Conservation (phyloP, 2,888 invertebrate species). For the Petrolisthes manimaculis region DNA sequence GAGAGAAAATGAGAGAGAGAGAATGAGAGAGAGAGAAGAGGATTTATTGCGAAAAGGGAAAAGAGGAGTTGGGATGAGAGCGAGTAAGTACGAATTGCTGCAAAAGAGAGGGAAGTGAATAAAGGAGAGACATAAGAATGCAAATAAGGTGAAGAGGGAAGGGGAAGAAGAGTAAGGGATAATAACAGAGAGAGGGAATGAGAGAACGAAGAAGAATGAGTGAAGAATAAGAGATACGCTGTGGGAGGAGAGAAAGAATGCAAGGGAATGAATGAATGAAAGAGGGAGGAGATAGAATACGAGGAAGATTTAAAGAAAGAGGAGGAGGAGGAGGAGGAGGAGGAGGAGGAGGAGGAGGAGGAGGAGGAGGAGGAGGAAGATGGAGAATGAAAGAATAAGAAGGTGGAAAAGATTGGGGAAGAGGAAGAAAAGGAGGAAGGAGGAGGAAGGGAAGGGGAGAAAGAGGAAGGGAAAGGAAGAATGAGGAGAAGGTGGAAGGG, state of each 20-base stretch:
- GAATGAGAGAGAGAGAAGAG: background rate
- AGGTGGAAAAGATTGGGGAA: background rate
- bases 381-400: background rate
- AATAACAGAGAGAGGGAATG: background rate
- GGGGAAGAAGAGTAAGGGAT: conserved; percentile 7
- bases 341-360: background rate
- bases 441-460: conserved; percentile 14
- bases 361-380: background rate
- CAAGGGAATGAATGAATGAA: background rate
- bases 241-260: background rate
- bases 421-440: background rate
- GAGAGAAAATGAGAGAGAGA: background rate
- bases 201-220: background rate
- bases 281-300: too few relatives aligned
- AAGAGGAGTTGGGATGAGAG: background rate
- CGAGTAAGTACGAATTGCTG: conserved; percentile 6
- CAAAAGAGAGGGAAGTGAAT: conserved; percentile 10
- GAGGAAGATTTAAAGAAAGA: too few relatives aligned
- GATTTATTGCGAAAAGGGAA: background rate
- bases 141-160: background rate
- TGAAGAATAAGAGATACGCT: background rate
- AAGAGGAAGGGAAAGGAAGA: conserved; percentile 19
- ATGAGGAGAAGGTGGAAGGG: background rate
- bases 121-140: background rate
- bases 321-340: too few relatives aligned